These are phyloP conservation scores for Pardosa pseudoannulata DNA, from an alignment of 2,888 invertebrate genomes.

Conservation along the genomic window DNA sequence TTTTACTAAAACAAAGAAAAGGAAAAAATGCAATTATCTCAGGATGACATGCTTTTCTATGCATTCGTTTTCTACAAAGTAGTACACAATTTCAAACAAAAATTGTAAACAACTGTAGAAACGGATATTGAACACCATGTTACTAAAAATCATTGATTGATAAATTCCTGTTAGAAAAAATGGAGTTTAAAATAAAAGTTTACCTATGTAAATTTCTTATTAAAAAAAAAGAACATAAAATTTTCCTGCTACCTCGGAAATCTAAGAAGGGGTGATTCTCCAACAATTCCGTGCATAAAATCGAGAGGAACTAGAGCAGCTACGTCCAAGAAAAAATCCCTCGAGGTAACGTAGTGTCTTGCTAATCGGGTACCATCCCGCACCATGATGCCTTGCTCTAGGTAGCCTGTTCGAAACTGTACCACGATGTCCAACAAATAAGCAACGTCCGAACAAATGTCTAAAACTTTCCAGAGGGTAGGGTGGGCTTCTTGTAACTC, in stretches of 20 bases:
- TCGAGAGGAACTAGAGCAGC: conserved; percentile 90
- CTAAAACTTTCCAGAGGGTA: conserved; percentile 88
- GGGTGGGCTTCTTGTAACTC: conserved; percentile 88
- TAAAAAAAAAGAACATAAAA: no score
- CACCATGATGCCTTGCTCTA: conserved; percentile 96
- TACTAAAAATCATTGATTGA: no score
- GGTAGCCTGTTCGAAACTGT: conserved; percentile 94
- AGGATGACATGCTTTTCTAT: no score
- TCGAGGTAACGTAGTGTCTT: conserved; percentile 90
- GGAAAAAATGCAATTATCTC: no score
- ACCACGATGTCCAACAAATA: conserved; percentile 92
- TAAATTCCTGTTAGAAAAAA: no score
- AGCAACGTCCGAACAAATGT: conserved; percentile 90
- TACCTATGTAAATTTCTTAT: no score
- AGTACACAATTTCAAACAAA: no score
- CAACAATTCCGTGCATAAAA: conserved; percentile 88
- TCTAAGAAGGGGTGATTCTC: conserved; percentile 90
- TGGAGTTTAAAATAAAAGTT: no score
- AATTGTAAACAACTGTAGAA: no score
- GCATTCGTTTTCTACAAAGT: no score
- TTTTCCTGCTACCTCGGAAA: conserved; percentile 76
- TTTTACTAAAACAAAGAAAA: no score
- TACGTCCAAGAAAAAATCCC: conserved; percentile 90
- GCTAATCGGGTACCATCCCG: conserved; percentile 93
- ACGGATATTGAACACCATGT: no score